Conservation (phyloP, 2,797 vertebrate species). For the Philypnodon macrostomus region DNA sequence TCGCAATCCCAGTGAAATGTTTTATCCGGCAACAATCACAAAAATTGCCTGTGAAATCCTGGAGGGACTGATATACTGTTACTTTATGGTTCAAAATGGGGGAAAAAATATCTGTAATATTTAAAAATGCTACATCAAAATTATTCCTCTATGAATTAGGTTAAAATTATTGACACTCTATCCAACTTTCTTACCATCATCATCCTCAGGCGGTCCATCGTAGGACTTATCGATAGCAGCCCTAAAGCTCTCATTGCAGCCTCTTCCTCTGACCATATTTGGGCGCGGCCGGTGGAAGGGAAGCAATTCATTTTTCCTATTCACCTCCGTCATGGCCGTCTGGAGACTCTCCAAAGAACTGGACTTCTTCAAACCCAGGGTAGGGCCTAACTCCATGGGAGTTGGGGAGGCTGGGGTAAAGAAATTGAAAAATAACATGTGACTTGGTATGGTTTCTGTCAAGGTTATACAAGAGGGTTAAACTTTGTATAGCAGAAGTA, state of each 20-base stretch:
- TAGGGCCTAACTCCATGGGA: conserved; percentile 86
- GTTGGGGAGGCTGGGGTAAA: conserved; percentile 26
- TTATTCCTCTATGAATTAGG: too few species aligned
- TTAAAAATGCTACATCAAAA: too few species aligned
- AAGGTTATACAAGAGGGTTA: conserved; percentile 1
- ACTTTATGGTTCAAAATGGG: too few species aligned
- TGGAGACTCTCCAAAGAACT: conserved; percentile 96
- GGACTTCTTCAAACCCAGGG: conserved; percentile 93
- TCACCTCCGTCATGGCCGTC: conserved; percentile 90
- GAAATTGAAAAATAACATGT: neutral
- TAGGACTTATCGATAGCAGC: conserved; percentile 97
- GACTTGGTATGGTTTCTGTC: neutral
- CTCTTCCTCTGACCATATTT: conserved; percentile 91
- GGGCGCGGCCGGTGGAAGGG: conserved; percentile 91
- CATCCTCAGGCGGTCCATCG: conserved; percentile 86
- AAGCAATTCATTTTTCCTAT: conserved; percentile 85
- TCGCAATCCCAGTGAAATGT: too few species aligned
- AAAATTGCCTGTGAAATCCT: too few species aligned
- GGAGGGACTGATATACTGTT: too few species aligned
- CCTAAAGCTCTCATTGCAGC: conserved; percentile 95
- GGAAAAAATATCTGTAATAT: too few species aligned
- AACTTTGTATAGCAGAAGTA: conserved; percentile 26
- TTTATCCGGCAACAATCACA: too few species aligned
- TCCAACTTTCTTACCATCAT: conserved; percentile 84
- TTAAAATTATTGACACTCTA: too few species aligned